phyloP scores from a whole-genome alignment of 1,140 invertebrate species.

The Tetranychus urticae region DNA sequence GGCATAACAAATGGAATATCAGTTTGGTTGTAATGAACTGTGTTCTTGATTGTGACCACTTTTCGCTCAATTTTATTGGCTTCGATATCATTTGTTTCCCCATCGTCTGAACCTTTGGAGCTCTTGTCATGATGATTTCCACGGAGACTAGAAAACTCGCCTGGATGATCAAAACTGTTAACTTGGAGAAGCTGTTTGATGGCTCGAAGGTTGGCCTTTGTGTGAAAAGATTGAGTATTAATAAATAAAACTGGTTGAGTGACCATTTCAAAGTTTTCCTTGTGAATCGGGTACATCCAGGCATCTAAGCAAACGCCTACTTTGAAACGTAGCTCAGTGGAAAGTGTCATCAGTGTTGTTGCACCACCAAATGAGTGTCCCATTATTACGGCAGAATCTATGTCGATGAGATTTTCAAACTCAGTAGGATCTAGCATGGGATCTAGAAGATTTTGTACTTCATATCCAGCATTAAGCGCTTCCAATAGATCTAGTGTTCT shows the following conservation, averaged over 20 bases:
- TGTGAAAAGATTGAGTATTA: slow-evolving; percentile 40
- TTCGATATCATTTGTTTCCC: no score
- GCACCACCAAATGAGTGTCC: slow-evolving; percentile 45
- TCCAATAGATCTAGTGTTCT: slow-evolving; percentile 28
- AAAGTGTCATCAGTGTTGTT: slow-evolving; percentile 29
- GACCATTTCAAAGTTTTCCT: slow-evolving; percentile 23
- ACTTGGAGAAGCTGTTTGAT: slow-evolving; percentile 21
- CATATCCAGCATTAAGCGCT: slow-evolving; percentile 27
- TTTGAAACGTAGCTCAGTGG: slow-evolving; percentile 27
- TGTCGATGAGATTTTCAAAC: slow-evolving; percentile 27
- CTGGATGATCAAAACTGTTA: neutral
- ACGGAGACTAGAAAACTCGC: neutral
- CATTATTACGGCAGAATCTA: slow-evolving; percentile 26
- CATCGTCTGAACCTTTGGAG: neutral
- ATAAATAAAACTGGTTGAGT: slow-evolving; percentile 33
- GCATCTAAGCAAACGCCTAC: slow-evolving; percentile 27
- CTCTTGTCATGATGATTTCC: neutral
- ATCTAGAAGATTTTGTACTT: slow-evolving; percentile 29
- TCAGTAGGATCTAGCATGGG: slow-evolving; percentile 8
- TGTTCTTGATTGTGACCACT: slow-evolving; percentile 26
- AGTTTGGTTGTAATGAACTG: slow-evolving; percentile 24
- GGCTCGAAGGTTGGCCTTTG: slow-evolving; percentile 29
- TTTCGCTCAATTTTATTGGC: neutral
- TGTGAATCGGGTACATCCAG: slow-evolving; percentile 41
- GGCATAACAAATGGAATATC: slow-evolving; percentile 25